These are phyloP conservation scores for Luperina testacea DNA, from an alignment of 2,888 invertebrate genomes.

Conservation along the genomic window DNA sequence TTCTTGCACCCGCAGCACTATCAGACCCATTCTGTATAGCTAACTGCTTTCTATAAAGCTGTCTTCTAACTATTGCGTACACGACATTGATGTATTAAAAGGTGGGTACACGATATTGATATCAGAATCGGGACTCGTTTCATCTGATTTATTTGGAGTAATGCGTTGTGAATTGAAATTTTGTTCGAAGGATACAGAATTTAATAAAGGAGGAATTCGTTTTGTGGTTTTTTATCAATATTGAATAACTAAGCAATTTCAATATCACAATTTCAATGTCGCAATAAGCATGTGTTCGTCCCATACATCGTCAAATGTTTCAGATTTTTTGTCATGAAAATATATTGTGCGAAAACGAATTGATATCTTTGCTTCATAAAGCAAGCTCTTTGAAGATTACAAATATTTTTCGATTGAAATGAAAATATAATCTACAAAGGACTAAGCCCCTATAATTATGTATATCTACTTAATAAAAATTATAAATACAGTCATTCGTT, in stretches of 20 bases:
- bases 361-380: neutral
- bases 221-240: neutral
- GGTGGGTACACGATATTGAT: constrained; percentile 53
- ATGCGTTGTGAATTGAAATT: neutral
- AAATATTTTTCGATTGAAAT: constrained; percentile 4
- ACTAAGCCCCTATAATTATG: neutral
- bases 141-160: constrained; percentile 53
- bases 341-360: neutral
- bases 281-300: neutral
- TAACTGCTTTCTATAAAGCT: constrained; percentile 71
- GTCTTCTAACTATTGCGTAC: constrained; percentile 57
- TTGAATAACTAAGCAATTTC: neutral
- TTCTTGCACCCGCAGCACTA: constrained; percentile 68
- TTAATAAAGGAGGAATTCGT: neutral
- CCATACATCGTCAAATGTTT: neutral
- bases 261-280: neutral
- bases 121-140: constrained; percentile 51
- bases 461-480: neutral
- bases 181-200: neutral
- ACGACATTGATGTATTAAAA: constrained; percentile 52
- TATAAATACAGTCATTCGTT: neutral
- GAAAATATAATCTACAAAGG: neutral
- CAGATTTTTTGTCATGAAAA: neutral
- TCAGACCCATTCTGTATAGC: constrained; percentile 63
- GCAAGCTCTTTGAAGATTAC: neutral